Base-by-base conservation (phyloP, 2,797 vertebrate genomes). In the Loriculus beryllinus region DNA sequence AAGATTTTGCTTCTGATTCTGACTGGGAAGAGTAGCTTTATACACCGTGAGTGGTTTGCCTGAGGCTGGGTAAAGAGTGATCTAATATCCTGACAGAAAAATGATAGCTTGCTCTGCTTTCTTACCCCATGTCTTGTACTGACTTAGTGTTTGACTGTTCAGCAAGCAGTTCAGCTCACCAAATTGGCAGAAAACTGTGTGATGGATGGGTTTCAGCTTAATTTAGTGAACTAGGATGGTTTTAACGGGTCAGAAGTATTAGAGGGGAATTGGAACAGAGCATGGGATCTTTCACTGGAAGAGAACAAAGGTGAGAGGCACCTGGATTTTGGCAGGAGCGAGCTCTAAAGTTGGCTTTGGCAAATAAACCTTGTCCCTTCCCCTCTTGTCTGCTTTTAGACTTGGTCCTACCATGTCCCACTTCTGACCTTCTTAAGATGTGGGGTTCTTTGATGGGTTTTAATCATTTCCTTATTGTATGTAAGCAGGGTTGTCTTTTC, bases 331-430 rank as follows among this genome's bases (percentile, higher is more conserved):
- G 76, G 18, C 52, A 60, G 69, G 64, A 89, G 14, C 2, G 31
- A 47, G 39, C 70, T 79, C 45, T 64, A 54, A 52, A 65, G 28
- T 25, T 47, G n/a, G 13, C 43, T 79, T 82, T 63, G 43, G 42
- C 35, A 37, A 20, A 28, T 9, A 72, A 74, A 9, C 45, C 45
- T 64, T 60, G 60, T 11, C 49, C 35, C 37, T 75, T 39, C 75
- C 57, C 13, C 20, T 59, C 47, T 79, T 79, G 15, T 57, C 60
- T 65, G 23, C 63, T 76, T n/a, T n/a, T 56, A 10, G 62, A 8
- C 10, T 42, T 37, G 6, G 40, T 88, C 43, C 8, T 76, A 21
- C 29, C 0, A 0, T 5, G 20, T 74, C 31, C 14, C 2, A 1
- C 29, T 63, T 77, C 9, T 14, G 16, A 8, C 2, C 2, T 16